Base-by-base conservation (phyloP, 2,888 invertebrate genomes). In the Ornithoptera alexandrae region DNA sequence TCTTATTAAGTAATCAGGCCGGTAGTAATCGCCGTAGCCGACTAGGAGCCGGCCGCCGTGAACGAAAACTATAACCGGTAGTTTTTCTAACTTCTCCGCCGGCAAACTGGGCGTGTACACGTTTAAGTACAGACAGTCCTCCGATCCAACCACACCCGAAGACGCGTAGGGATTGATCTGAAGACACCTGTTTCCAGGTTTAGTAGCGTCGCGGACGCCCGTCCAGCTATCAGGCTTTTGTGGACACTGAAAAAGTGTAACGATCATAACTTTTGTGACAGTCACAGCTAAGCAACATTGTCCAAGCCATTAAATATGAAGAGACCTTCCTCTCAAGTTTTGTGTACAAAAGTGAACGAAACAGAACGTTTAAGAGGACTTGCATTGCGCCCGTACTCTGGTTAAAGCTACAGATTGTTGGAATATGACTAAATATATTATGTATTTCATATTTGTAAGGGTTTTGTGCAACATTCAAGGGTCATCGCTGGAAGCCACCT, bases 61-160 rank as follows among this genome's bases (percentile, higher is more conserved):
- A 15, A 94, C 84, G 81, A 93, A 94, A 70, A 94, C 90, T 78
- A 94, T 77, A 0, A 94, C 93, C 0, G 94, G 94, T 17, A 89
- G 79, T 57, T 86, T 85, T 67, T 83, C 73, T 8, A 76, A 70
- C 70, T 87, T 84, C 42, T 87, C 81, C 0, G 50, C 6, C 72
- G 88, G 89, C 76, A 95, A 84, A 70, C 86, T 84, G 53, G 95
- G 95, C 0, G 94, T 94, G 82, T 95, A 95, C 1, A 96, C 93
- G 78, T 95, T 96, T 68, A 96, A 79, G 76, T 94, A 95, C 0
- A 96, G 88, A 75, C 96, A 96, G 79, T 96, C 95, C 82, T 96
- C 96, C 0, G 82, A 86, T 0, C 95, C 95, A 39, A 91, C 88
- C 50, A 94, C 77, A 0, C 84, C 76, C 20, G 72, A 73, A 39